Conservation (phyloP, 1,140 invertebrate species). For the Saxidomus purpurata region DNA sequence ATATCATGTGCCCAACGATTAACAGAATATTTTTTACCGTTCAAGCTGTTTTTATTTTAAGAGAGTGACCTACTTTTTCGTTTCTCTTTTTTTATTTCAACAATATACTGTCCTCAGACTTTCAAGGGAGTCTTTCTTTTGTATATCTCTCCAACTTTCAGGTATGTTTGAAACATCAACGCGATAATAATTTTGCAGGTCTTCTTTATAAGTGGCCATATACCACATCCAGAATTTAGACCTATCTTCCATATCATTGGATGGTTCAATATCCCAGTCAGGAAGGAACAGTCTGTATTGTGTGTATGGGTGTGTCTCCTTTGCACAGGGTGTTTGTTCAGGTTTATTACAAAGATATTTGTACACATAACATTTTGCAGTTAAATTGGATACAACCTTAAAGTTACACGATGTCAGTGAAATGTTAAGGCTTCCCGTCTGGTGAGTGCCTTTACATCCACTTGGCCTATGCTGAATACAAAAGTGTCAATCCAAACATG, state of each 20-base stretch:
- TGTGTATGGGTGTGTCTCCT: not conserved
- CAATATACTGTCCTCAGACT: not conserved
- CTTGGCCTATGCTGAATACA: not conserved
- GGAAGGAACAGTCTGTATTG: not conserved
- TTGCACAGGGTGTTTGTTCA: not conserved
- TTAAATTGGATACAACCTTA: not conserved
- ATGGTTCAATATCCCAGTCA: not conserved
- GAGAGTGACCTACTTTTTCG: too few relatives aligned
- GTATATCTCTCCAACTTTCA: not conserved
- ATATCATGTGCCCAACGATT: too few relatives aligned
- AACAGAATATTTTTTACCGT: too few relatives aligned
- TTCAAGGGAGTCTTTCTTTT: not conserved
- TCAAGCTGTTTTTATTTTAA: too few relatives aligned
- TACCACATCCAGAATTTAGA: not conserved
- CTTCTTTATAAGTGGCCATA: not conserved
- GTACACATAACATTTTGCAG: not conserved
- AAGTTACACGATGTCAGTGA: not conserved
- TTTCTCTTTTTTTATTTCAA: too few relatives aligned
- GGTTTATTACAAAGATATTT: not conserved
- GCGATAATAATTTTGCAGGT: not conserved
- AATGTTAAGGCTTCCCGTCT: not conserved
- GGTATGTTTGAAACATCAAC: not conserved
- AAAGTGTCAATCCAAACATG: not conserved
- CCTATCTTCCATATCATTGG: not conserved
- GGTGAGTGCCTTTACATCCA: not conserved